These are phyloP conservation scores for Cephalotes varians DNA, from an alignment of 2,888 invertebrate species.

Conservation along the genomic window DNA sequence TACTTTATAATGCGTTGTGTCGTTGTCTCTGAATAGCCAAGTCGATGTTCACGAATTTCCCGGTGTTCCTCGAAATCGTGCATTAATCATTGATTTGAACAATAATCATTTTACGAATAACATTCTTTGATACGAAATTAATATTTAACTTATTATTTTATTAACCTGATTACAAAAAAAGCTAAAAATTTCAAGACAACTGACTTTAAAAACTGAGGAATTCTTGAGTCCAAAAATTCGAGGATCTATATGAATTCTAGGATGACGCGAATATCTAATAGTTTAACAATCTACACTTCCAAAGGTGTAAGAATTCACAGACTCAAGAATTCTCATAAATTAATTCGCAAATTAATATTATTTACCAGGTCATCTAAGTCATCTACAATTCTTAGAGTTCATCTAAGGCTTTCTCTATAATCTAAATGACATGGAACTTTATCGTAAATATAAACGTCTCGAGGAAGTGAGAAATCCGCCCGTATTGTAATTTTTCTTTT, in stretches of 20 bases:
- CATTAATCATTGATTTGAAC: constrained; percentile 1
- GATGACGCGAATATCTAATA: constrained; percentile 46
- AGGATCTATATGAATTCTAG: constrained; percentile 49
- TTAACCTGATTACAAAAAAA: not conserved
- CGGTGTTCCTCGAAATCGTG: constrained; percentile 24
- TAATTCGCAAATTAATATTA: constrained; percentile 17
- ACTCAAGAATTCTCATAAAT: constrained; percentile 39
- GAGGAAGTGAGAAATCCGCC: constrained; percentile 46
- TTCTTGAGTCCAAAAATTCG: constrained; percentile 42
- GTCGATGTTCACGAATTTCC: constrained; percentile 69
- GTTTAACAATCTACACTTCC: constrained; percentile 50
- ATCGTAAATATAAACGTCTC: constrained; percentile 23
- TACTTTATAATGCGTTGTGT: constrained; percentile 85
- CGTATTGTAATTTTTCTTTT: constrained; percentile 49
- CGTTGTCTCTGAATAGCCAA: constrained; percentile 85
- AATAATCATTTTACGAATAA: not conserved
- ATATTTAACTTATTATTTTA: not conserved
- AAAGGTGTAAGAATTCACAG: constrained; percentile 33
- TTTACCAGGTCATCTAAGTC: not conserved
- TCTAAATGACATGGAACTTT: constrained; percentile 28
- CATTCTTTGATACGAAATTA: not conserved
- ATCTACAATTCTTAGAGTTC: constrained; percentile 4
- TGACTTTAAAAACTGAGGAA: not conserved
- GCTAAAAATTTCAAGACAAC: not conserved
- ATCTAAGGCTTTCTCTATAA: constrained; percentile 13